Evolutionary conservation across 30 jellyfish, hydroid and myxozoan genomes (phyloP).

Genomic region (Hydractinia symbiolongicarpus): DNA sequence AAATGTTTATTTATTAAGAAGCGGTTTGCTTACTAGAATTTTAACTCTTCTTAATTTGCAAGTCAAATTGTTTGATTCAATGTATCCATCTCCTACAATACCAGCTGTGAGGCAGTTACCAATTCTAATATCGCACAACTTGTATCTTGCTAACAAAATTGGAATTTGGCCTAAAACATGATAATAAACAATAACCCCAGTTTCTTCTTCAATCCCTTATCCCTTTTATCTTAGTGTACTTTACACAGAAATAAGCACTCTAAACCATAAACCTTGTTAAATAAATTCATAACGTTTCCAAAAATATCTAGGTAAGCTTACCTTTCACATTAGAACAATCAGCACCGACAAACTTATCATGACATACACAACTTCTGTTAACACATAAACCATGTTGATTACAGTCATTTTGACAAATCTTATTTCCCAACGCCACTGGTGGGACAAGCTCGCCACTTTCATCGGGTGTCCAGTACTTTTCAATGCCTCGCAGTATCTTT

Average conservation of each 20-base stretch:
- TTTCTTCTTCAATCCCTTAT: neutral
- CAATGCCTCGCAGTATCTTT: conserved; percentile 1
- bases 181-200: neutral
- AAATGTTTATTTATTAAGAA: too few relatives aligned
- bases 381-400: conserved; percentile 5
- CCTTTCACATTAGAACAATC: neutral
- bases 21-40: neutral
- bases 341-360: neutral
- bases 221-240: neutral
- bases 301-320: neutral
- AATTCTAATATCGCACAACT: neutral
- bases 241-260: neutral
- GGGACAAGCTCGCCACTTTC: neutral
- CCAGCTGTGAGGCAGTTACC: neutral
- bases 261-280: neutral
- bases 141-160: neutral
- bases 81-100: conserved; percentile 4
- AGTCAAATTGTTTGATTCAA: neutral
- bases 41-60: neutral
- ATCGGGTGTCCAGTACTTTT: neutral
- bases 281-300: neutral
- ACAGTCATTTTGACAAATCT: neutral
- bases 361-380: neutral
- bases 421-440: neutral
- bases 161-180: conserved; percentile 1